These are phyloP conservation scores for Steatornis caripensis DNA, from an alignment of 2,113 vertebrate genomes.

Conservation along the genomic window DNA sequence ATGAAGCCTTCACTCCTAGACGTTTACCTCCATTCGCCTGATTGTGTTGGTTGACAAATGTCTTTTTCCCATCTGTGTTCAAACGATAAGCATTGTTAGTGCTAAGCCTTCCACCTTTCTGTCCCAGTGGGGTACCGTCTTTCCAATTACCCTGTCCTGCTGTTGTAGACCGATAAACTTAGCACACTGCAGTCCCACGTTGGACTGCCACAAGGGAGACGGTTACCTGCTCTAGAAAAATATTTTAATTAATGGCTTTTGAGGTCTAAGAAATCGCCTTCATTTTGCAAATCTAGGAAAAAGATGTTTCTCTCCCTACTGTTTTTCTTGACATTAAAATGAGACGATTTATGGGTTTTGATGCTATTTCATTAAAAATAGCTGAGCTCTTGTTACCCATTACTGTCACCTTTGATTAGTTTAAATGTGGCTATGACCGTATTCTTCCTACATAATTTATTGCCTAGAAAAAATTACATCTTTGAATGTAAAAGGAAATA, in stretches of 20 bases:
- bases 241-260: conserved; percentile 7
- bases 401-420: conserved; percentile 32
- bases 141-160: conserved; percentile 22
- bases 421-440: neutral
- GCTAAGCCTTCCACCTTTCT: neutral
- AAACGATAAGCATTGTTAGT: neutral
- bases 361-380: conserved; percentile 22
- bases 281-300: neutral
- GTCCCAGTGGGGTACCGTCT: neutral
- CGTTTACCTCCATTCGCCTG: neutral
- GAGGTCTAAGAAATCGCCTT: neutral
- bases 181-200: neutral
- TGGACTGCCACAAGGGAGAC: neutral
- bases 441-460: conserved; percentile 42
- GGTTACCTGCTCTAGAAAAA: neutral
- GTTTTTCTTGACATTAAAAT: neutral
- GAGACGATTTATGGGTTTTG: neutral
- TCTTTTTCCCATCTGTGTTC: neutral
- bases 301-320: neutral
- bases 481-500: neutral
- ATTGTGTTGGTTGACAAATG: neutral
- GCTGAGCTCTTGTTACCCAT: neutral
- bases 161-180: conserved; percentile 10
- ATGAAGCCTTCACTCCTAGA: neutral
- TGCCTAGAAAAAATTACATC: neutral